Percentiles rank a stretch among this genome's conserved stretches.
These are phyloP conservation scores for Nestor notabilis DNA, from an alignment of 2,113 vertebrate genomes.

Conservation along the genomic window DNA sequence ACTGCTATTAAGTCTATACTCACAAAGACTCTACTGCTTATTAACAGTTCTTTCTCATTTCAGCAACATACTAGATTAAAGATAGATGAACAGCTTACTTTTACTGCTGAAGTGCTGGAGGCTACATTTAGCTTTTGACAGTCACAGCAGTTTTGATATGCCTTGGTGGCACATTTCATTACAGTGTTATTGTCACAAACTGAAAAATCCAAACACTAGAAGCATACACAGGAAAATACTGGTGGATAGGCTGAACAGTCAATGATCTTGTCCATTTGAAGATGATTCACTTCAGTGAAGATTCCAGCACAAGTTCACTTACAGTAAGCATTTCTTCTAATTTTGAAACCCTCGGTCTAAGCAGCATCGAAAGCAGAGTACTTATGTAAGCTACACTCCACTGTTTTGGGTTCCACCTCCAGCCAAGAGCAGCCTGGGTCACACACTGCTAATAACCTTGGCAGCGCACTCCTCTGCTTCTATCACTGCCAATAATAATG, in stretches of 20 bases:
- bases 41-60: not conserved
- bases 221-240: not conserved
- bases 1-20: not conserved
- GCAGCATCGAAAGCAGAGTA: not conserved
- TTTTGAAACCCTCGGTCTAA: not conserved
- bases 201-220: not conserved
- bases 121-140: not conserved
- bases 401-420: not conserved
- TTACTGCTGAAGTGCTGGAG: not conserved
- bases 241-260: not conserved
- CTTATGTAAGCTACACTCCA: not conserved
- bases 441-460: not conserved
- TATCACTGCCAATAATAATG: not conserved
- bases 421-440: not conserved
- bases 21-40: not conserved
- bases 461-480: not conserved
- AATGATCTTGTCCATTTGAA: not conserved
- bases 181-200: not conserved
- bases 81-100: not conserved
- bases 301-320: not conserved
- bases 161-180: not conserved
- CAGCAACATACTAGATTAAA: not conserved
- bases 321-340: not conserved
- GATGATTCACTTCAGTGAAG: not conserved
- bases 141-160: not conserved